These are phyloP conservation scores for Acrobasis suavella DNA, from an alignment of 2,888 invertebrate genomes.

Conservation along the genomic window DNA sequence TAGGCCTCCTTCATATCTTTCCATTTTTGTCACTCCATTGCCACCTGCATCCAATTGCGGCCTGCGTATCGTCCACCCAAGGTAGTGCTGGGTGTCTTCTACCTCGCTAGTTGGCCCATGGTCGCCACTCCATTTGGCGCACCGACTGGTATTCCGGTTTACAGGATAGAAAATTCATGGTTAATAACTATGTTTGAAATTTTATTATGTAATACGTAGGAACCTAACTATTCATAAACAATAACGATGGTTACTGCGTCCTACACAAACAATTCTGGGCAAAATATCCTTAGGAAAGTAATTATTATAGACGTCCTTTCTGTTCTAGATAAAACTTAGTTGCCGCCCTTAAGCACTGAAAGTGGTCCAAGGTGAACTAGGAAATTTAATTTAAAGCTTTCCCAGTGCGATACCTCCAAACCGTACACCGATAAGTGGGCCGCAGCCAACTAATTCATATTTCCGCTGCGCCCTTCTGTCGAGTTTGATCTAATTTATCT, in stretches of 20 bases:
- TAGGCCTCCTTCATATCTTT: no score
- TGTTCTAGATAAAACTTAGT: conserved; percentile 13
- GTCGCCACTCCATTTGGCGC: no score
- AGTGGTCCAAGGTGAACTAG: conserved; percentile 18
- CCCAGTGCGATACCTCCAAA: conserved; percentile 19
- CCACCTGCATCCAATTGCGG: no score
- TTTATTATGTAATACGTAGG: no score
- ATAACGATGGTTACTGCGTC: neutral
- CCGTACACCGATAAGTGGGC: conserved; percentile 38
- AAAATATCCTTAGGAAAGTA: conserved; percentile 7
- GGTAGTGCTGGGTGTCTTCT: no score
- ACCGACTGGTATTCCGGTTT: no score
- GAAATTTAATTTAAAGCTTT: conserved; percentile 20
- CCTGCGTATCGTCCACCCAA: no score
- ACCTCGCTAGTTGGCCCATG: no score
- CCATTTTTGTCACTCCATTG: no score
- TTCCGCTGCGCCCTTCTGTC: conserved; percentile 70
- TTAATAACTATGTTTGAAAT: no score
- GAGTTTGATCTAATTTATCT: conserved; percentile 73
- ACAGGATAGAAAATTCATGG: no score
- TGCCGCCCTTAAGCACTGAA: conserved; percentile 15
- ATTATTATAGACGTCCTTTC: conserved; percentile 14
- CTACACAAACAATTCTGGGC: neutral
- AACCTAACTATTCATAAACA: neutral
- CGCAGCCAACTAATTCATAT: conserved; percentile 59